phyloP scores from a whole-genome alignment of 1,140 invertebrate genomes.

The Bombyx mandarina region DNA sequence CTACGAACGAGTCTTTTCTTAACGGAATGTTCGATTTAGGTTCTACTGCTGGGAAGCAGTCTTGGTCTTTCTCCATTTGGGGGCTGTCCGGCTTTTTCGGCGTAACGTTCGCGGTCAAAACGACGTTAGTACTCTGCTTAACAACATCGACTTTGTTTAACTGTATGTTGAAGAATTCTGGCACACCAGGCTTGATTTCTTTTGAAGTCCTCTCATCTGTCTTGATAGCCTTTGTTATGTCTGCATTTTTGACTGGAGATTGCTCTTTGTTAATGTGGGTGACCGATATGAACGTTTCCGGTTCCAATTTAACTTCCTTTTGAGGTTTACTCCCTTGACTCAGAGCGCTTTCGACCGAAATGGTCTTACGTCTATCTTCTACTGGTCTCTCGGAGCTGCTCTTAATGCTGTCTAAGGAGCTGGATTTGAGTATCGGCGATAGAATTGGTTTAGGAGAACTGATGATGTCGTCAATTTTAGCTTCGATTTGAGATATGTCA shows the following conservation, averaged over 20 bases:
- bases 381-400: conserved; percentile 65
- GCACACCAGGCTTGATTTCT: conserved; percentile 58
- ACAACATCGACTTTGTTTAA: conserved; percentile 76
- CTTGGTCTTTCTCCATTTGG: conserved; percentile 44
- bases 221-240: conserved; percentile 44
- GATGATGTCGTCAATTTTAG: conserved; percentile 70
- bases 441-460: conserved; percentile 67
- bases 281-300: conserved; percentile 57
- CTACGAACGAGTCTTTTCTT: conserved; percentile 27
- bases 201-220: conserved; percentile 59
- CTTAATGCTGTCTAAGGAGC: conserved; percentile 73
- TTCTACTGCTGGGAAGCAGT: conserved; percentile 38
- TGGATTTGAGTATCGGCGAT: conserved; percentile 66
- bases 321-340: conserved; percentile 36
- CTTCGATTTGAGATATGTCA: conserved; percentile 65
- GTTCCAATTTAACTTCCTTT: conserved; percentile 39
- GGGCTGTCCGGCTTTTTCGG: conserved; percentile 59
- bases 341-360: conserved; percentile 63
- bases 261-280: conserved; percentile 57
- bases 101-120: conserved; percentile 72
- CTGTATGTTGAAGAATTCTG: conserved; percentile 80
- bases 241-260: conserved; percentile 29
- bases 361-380: conserved; percentile 62
- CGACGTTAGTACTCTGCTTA: conserved; percentile 73
- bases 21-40: conserved; percentile 24